Percentiles rank a stretch among this genome's conserved stretches.
phyloP scores from a whole-genome alignment of 2,113 vertebrate genomes.

The Tragelaphus imberbis region DNA sequence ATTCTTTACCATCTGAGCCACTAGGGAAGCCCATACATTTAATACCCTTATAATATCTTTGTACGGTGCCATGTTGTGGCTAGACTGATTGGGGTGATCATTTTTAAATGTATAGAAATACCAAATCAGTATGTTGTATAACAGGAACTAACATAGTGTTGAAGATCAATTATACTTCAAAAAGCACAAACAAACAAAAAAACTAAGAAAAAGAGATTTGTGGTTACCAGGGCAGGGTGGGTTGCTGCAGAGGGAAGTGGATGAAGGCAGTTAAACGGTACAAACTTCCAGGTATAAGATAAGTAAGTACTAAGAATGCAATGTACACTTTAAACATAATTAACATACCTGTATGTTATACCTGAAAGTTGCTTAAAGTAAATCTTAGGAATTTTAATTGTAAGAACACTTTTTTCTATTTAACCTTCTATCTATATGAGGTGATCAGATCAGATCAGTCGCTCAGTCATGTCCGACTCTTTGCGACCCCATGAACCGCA shows the following conservation, averaged over 20 bases:
- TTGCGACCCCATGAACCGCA: too few relatives aligned
- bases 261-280: neutral
- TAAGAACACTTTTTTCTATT: neutral
- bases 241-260: neutral
- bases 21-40: neutral
- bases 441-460: too few relatives aligned
- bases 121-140: neutral
- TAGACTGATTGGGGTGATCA: neutral
- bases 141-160: neutral
- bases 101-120: neutral
- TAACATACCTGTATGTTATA: neutral
- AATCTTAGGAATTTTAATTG: neutral
- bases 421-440: neutral
- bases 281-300: neutral
- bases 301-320: neutral
- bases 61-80: neutral
- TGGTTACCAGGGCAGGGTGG: neutral
- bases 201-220: neutral
- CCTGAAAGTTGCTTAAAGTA: neutral
- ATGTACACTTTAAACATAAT: neutral
- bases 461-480: too few relatives aligned
- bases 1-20: neutral
- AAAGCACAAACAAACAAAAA: neutral
- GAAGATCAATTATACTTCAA: neutral
- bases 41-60: neutral